Evolutionary conservation across 2,113 vertebrate species (phyloP).

Genomic region (Dasypus novemcinctus): DNA sequence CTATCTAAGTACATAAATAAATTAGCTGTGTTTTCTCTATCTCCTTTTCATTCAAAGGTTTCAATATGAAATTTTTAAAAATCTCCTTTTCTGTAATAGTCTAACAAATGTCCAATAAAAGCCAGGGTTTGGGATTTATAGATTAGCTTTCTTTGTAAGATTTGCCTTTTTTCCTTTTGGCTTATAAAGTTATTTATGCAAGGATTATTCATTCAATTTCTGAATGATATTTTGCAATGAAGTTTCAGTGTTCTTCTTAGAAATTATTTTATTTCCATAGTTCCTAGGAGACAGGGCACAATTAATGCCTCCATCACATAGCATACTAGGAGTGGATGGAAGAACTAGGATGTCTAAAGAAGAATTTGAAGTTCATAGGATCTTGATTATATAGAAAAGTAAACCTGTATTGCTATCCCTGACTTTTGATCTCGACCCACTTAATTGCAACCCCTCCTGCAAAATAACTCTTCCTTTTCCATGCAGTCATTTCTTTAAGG

Average conservation of each 20-base stretch:
- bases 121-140: constrained; percentile 14
- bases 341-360: not conserved
- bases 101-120: constrained; percentile 60
- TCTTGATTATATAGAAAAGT: not conserved
- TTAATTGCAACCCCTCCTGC: not conserved
- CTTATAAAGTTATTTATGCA: constrained; percentile 54
- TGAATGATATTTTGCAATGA: constrained; percentile 43
- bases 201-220: constrained; percentile 32
- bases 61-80: constrained; percentile 57
- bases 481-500: not conserved
- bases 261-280: constrained; percentile 20
- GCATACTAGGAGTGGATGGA: not conserved
- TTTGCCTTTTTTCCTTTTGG: constrained; percentile 20
- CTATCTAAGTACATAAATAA: constrained; percentile 58
- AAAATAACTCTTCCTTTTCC: not conserved
- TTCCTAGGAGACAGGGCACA: not conserved
- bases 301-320: constrained; percentile 36
- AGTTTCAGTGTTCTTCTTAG: constrained; percentile 41
- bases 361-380: constrained; percentile 31
- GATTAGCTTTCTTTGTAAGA: constrained; percentile 47
- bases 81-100: constrained; percentile 15
- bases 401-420: not conserved
- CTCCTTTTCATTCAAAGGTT: constrained; percentile 68
- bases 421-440: not conserved
- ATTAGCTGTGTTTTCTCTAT: constrained; percentile 69